phyloP scores from a whole-genome alignment of 2,888 invertebrate genomes.

The Trichogramma dendrolimi region DNA sequence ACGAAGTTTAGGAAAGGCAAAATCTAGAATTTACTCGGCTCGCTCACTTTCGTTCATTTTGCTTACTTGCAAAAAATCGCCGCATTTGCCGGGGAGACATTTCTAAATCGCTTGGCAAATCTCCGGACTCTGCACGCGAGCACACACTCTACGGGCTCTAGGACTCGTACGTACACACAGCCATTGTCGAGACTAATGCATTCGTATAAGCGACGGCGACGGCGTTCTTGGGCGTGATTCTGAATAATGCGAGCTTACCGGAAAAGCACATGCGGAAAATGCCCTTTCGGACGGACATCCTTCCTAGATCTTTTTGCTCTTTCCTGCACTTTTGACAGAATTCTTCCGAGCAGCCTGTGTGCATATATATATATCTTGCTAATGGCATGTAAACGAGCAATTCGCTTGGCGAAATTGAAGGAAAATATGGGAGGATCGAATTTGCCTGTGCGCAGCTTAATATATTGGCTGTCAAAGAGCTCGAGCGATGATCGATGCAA shows the following conservation, averaged over 20 bases:
- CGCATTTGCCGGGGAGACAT: constrained; percentile 9
- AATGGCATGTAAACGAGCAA: no score
- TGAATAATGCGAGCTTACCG: constrained; percentile 19
- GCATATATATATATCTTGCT: no score
- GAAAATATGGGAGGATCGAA: neutral
- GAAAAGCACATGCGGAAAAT: constrained; percentile 2
- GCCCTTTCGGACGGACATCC: constrained; percentile 12
- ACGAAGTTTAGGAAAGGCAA: no score
- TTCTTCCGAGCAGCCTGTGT: no score
- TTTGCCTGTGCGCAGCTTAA: neutral
- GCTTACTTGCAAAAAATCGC: neutral
- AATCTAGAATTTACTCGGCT: no score
- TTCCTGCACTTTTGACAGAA: neutral
- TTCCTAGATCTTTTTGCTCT: neutral
- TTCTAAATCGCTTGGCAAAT: constrained; percentile 24
- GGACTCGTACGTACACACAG: neutral
- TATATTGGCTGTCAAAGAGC: neutral
- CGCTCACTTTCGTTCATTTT: no score
- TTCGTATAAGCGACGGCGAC: constrained; percentile 8
- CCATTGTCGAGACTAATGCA: constrained; percentile 19
- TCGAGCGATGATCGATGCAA: neutral
- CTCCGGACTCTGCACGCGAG: neutral
- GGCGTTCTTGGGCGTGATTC: constrained; percentile 20
- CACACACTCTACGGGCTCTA: no score
- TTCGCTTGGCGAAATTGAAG: neutral